phyloP scores from a whole-genome alignment of 2,113 vertebrate species.

The human region DNA sequence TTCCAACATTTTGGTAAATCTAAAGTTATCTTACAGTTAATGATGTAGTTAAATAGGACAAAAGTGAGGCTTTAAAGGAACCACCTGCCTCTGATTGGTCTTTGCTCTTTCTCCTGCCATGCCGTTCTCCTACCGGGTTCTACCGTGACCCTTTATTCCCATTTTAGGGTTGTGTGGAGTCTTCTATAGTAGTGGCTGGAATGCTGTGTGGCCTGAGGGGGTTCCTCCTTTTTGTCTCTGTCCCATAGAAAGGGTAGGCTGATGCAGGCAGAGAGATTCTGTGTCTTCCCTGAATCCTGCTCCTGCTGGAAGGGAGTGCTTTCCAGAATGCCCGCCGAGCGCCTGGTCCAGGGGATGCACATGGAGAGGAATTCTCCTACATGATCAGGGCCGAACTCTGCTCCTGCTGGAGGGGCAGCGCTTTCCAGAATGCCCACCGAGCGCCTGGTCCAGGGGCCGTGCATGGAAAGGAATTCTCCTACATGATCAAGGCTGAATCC shows the following conservation, averaged over 20 bases:
- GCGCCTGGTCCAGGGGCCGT: accelerated
- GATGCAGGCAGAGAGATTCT: no score
- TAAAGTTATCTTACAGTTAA: neutral
- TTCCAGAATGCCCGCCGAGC: accelerated
- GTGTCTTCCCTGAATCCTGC: accelerated
- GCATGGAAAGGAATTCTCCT: no score
- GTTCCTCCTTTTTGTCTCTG: neutral
- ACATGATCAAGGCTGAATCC: no score
- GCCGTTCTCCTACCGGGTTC: accelerated
- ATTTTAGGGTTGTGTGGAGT: accelerated
- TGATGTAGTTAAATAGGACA: accelerated
- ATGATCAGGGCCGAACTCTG: no score
- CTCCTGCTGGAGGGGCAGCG: neutral
- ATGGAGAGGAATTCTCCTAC: no score
- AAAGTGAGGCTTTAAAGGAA: neutral
- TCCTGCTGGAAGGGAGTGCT: accelerated
- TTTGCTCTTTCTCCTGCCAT: accelerated
- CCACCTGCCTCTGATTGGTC: accelerated
- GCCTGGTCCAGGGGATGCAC: accelerated
- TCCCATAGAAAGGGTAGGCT: accelerated
- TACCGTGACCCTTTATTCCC: accelerated
- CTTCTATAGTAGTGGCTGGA: accelerated
- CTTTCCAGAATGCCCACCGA: neutral
- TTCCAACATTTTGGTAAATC: neutral
- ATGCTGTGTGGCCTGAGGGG: accelerated